Conservation (phyloP, 2,888 invertebrate genomes). For the Dryococelus australis region DNA sequence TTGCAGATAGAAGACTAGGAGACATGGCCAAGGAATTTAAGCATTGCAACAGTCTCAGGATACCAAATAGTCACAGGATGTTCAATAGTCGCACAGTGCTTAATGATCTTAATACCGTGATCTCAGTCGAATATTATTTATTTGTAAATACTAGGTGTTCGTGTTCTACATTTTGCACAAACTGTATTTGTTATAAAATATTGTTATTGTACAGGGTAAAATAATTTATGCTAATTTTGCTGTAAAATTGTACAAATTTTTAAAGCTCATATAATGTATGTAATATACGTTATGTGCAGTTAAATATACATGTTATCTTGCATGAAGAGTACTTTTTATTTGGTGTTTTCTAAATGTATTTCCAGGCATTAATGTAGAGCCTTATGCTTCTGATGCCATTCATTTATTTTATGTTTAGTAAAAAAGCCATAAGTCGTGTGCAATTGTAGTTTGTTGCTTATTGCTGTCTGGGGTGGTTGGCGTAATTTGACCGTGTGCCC, state of each 20-base stretch:
- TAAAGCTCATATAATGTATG: not conserved
- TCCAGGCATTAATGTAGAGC: no score
- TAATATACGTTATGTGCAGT: not conserved
- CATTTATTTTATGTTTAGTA: no score
- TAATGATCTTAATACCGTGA: not conserved
- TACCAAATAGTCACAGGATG: not conserved
- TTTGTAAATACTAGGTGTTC: not conserved
- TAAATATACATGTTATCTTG: slow-evolving; percentile 1
- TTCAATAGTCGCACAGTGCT: slow-evolving; percentile 16
- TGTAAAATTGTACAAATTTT: slow-evolving; percentile 1
- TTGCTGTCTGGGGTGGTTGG: no score
- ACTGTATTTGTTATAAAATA: slow-evolving; percentile 7
- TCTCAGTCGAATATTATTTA: slow-evolving; percentile 9
- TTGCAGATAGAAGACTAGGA: not conserved
- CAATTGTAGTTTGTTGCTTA: no score
- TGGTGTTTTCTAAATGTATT: no score
- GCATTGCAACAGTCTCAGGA: slow-evolving; percentile 11
- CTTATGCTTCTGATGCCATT: no score
- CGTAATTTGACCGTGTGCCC: no score
- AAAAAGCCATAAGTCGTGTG: no score
- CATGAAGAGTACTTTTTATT: not conserved
- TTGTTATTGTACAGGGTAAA: slow-evolving; percentile 16
- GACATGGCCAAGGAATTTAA: not conserved
- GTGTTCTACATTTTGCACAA: slow-evolving; percentile 10
- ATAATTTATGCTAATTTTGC: slow-evolving; percentile 5